Evolutionary conservation across 2,888 invertebrate genomes (phyloP).

Genomic region (Coelopa pilipes): DNA sequence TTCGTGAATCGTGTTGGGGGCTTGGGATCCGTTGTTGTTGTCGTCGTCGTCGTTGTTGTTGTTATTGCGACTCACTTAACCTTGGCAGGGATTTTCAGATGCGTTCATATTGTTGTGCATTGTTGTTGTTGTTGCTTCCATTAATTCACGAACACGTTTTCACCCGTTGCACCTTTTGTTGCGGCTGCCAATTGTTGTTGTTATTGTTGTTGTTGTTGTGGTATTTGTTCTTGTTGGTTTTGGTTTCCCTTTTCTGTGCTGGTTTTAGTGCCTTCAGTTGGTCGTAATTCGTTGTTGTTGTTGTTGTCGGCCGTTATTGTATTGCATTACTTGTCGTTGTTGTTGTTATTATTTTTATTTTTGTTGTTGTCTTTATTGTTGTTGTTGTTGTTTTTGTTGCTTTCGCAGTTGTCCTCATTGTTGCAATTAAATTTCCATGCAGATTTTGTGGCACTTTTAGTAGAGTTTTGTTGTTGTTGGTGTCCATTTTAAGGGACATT

Average conservation of each 20-base stretch:
- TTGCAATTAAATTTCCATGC: background rate
- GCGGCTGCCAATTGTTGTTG: too few relatives aligned
- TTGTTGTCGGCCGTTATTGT: background rate
- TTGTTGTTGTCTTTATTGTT: slow-evolving; percentile 2
- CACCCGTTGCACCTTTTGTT: too few relatives aligned
- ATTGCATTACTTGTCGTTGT: background rate
- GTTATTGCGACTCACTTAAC: too few relatives aligned
- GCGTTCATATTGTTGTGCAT: too few relatives aligned
- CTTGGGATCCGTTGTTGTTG: too few relatives aligned
- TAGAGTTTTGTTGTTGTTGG: background rate
- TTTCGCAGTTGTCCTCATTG: background rate
- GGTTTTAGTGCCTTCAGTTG: background rate
- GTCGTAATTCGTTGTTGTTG: background rate
- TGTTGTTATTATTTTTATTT: background rate
- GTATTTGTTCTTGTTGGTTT: background rate
- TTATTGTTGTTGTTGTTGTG: background rate
- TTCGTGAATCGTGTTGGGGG: too few relatives aligned
- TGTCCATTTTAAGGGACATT: background rate
- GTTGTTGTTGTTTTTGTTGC: slow-evolving; percentile 13
- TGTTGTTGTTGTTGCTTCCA: too few relatives aligned
- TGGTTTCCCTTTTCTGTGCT: slow-evolving; percentile 6
- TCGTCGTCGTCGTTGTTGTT: background rate
- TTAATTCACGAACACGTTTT: too few relatives aligned
- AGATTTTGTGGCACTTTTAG: background rate
- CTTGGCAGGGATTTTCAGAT: too few relatives aligned